These are phyloP conservation scores for Pharmacophagus antenor DNA, from an alignment of 2,888 invertebrate species.

Conservation along the genomic window DNA sequence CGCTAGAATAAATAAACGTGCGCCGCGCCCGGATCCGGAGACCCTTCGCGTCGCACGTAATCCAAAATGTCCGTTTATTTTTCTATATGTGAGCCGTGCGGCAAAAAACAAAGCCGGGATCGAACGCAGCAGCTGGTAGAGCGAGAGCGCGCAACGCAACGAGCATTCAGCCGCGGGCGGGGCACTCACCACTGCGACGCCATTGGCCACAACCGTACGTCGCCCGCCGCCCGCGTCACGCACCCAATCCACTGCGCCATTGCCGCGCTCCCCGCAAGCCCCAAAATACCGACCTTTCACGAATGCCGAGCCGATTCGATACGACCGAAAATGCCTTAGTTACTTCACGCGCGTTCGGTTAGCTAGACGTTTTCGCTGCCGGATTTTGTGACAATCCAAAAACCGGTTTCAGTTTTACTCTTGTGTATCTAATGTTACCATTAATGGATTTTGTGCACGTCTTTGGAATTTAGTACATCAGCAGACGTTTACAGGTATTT, in stretches of 20 bases:
- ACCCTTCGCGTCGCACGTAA: constrained; percentile 68
- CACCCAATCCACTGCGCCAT: constrained; percentile 55
- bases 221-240: constrained; percentile 62
- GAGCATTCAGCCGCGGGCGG: constrained; percentile 54
- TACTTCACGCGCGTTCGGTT: constrained; percentile 72
- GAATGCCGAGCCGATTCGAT: constrained; percentile 76
- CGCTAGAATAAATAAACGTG: constrained; percentile 71
- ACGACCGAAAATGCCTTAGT: constrained; percentile 80
- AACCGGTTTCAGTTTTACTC: constrained; percentile 36
- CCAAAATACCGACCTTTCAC: constrained; percentile 75
- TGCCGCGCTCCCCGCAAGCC: constrained; percentile 59
- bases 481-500: constrained; percentile 24
- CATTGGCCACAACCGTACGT: constrained; percentile 59
- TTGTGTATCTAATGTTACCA: constrained; percentile 23
- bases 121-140: constrained; percentile 57
- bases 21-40: constrained; percentile 68
- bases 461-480: constrained; percentile 36
- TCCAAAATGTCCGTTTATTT: constrained; percentile 80
- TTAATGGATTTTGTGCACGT: constrained; percentile 35
- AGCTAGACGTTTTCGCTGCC: constrained; percentile 67
- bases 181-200: constrained; percentile 54
- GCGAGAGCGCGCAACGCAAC: constrained; percentile 48
- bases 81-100: constrained; percentile 66
- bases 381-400: constrained; percentile 51
- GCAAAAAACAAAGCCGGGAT: constrained; percentile 68